Base-by-base conservation (phyloP, 2,888 invertebrate species). In the Parnassius glacialis region DNA sequence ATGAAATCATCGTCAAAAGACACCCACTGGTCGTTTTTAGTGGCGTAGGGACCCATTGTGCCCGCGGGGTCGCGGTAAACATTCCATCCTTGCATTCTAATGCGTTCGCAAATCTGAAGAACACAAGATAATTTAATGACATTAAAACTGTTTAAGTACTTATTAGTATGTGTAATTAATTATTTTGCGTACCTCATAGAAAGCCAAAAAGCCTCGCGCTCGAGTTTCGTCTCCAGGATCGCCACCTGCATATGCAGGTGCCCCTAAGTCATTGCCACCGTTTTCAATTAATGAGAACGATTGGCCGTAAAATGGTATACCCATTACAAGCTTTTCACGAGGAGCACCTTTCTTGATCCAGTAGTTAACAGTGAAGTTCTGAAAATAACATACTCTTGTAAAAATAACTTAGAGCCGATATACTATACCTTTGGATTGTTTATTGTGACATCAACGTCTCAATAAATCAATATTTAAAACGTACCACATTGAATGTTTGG, bases 301-400 rank as follows among this genome's bases (percentile, higher is more conserved):
- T 78, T 97, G 97, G 0, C 97, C 97, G 74, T 97, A 97, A 92
- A 97, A 94, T 0, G 97, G 97, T 87, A 96, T 94, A 12, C 97
- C 97, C 94, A 97, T 93, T 0, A 97, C 93, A 0, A 98, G 80
- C 79, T 97, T 97, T 61, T 93, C 93, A 1, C 94, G 92, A 16
- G 95, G 94, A 0, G 97, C 97, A 3, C 97, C 98, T 81, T 94
- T 93, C 65, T 93, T 90, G 25, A 97, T 93, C 97, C 97, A 98
- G 80, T 97, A 96, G 79, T 95, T 93, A 13, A 98, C 95, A 0
- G 97, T 95, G 81, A 94, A 97, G 83, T 98, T 97, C 96, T 96
- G 77, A 62, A 62, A 68, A 55, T 34, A 56, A 45, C 34, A 34
- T 34, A 34, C 34, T 34, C 5, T 34, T 34, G 7, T 34, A 34